phyloP scores from a whole-genome alignment of 2,113 vertebrate genomes.

The Prunella himalayana region DNA sequence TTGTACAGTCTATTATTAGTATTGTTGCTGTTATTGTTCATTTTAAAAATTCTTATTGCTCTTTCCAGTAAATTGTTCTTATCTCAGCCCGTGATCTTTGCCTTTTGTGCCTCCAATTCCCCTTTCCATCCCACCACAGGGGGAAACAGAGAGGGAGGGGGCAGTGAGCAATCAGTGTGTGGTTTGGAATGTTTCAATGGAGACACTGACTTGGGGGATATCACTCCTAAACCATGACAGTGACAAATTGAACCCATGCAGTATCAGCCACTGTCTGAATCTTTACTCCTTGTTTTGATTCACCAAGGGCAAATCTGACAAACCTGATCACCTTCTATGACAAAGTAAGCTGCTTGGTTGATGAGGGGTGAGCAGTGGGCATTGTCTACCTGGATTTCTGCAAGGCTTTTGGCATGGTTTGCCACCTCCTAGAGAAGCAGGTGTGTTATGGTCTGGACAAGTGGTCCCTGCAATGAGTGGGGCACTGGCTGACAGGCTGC shows the following conservation, averaged over 20 bases:
- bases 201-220: neutral
- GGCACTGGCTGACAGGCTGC: neutral
- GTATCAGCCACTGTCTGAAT: accelerated
- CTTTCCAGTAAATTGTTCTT: neutral
- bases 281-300: neutral
- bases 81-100: accelerated
- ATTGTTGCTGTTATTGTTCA: neutral
- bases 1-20: neutral
- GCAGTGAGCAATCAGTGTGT: accelerated
- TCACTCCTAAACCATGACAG: neutral
- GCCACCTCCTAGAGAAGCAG: neutral
- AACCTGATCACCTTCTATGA: neutral
- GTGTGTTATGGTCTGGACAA: neutral
- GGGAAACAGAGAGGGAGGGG: neutral
- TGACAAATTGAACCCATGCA: neutral
- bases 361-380: neutral
- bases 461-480: no score
- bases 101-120: neutral
- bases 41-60: neutral
- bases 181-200: neutral
- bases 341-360: neutral
- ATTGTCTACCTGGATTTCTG: neutral
- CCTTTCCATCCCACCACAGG: neutral
- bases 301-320: neutral
- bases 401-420: neutral